Evolutionary conservation across 2,113 vertebrate genomes (phyloP).

Genomic region (Pelusios castaneus): DNA sequence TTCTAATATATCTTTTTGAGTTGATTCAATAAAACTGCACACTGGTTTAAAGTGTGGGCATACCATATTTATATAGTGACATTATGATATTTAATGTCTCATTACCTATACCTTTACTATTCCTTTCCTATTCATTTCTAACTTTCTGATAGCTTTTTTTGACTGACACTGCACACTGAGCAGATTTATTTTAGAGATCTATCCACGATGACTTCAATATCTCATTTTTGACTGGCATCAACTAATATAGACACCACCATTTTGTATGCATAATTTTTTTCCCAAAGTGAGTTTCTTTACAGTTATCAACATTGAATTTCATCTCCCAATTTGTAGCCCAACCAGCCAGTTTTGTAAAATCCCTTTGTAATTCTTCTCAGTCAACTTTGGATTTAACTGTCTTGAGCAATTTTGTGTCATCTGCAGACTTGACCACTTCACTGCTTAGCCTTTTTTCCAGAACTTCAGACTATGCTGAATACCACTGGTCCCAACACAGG

Average conservation of each 20-base stretch:
- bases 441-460: background rate
- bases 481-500: background rate
- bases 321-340: background rate
- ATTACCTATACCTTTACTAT: too few relatives aligned
- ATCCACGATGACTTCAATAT: background rate
- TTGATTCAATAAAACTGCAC: too few relatives aligned
- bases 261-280: background rate
- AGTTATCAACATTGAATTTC: background rate
- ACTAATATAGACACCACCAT: background rate
- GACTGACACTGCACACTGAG: too few relatives aligned
- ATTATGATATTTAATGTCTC: too few relatives aligned
- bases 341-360: background rate
- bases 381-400: background rate
- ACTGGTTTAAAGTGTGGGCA: too few relatives aligned
- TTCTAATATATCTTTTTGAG: too few relatives aligned
- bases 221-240: background rate
- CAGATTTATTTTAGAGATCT: too few relatives aligned
- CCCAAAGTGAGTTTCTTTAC: background rate
- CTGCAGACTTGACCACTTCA: background rate
- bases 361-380: background rate
- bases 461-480: background rate
- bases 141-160: too few relatives aligned
- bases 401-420: background rate
- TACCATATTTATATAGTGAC: too few relatives aligned
- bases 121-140: too few relatives aligned